Evolutionary conservation across 2,113 vertebrate genomes (phyloP), one percentile per base, ranked within the genome.

Genomic region (Puntigrus tetrazona): DNA sequence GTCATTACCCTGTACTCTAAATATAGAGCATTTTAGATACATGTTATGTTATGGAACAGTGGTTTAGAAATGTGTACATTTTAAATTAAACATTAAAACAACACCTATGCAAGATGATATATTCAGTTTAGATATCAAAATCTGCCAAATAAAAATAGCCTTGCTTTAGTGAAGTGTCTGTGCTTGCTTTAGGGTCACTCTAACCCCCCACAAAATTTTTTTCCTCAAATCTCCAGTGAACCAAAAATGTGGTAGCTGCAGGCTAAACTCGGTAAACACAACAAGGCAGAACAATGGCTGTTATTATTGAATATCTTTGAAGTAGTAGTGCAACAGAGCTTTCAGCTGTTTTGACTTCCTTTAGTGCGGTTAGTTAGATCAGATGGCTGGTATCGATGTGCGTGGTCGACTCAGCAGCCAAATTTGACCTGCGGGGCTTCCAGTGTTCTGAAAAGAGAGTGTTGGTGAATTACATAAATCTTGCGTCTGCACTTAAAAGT

Each of bases 331-430:
- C 18, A 80, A 20, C 57, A 75, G n/a, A 86, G 11, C 47, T n/a
- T 55, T 52, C 22, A 75, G 59, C 43, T 83, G 82, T 84, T 87
- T 87, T 78, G 52, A 81, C 38, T 84, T 84, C 41, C 43, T 80
- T 67, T 80, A 55, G 63, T 74, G 31, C 16, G 13, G 31, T 41
- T 77, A 41, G 70, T 82, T 67, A 52, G 55, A 45, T 85, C 67
- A 63, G 86, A 87, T 89, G 79, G 57, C 57, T 63, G 74, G 78
- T 84, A 50, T 83, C 52, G 81, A 84, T 86, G 79, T 85, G 73
- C 34, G 79, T 55, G 22, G 14, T 55, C 84, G 82, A 87, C 78
- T 83, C 75, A 80, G 73, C 73, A 69, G 65, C 72, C 76, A 36
- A 65, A 72, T 85, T 82, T 76, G 85, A 52, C 45, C 63, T 8